Conservation (phyloP, 2,888 invertebrate genomes). For the Autographa pulchrina region DNA sequence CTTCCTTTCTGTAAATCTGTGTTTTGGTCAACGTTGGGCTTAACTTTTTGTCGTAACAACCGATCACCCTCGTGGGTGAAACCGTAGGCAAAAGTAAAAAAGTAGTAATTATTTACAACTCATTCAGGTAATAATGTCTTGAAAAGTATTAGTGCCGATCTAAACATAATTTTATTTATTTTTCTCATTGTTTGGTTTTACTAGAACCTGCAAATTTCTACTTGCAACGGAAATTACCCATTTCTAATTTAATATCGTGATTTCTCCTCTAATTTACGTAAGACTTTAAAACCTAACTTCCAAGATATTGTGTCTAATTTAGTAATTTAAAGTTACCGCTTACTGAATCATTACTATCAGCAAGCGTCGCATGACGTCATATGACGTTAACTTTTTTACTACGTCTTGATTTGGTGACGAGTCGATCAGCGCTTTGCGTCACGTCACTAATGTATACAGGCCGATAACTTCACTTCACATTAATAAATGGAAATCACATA, state of each 20-base stretch:
- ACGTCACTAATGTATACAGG: conserved; percentile 30
- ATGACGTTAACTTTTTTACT: conserved; percentile 52
- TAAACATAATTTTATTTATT: not conserved
- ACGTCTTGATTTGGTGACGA: conserved; percentile 37
- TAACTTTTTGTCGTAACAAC: no score
- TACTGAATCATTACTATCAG: conserved; percentile 14
- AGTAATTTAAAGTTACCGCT: conserved; percentile 5
- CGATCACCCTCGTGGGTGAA: no score
- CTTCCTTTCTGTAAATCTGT: no score
- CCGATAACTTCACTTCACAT: conserved; percentile 5
- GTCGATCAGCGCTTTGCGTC: conserved; percentile 32
- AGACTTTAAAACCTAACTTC: not conserved
- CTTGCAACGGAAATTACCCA: not conserved
- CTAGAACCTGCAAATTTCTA: not conserved
- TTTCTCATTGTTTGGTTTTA: not conserved
- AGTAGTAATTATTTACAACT: no score
- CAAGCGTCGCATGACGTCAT: conserved; percentile 75
- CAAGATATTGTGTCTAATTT: not conserved
- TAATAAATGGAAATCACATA: conserved; percentile 17
- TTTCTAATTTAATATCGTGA: not conserved
- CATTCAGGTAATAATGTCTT: no score
- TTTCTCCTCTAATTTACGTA: not conserved
- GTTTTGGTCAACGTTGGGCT: no score
- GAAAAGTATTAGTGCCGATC: not conserved
- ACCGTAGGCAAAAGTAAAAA: no score